Evolutionary conservation across 2,113 vertebrate genomes (phyloP).

Genomic region (Potamarius usumacintae): DNA sequence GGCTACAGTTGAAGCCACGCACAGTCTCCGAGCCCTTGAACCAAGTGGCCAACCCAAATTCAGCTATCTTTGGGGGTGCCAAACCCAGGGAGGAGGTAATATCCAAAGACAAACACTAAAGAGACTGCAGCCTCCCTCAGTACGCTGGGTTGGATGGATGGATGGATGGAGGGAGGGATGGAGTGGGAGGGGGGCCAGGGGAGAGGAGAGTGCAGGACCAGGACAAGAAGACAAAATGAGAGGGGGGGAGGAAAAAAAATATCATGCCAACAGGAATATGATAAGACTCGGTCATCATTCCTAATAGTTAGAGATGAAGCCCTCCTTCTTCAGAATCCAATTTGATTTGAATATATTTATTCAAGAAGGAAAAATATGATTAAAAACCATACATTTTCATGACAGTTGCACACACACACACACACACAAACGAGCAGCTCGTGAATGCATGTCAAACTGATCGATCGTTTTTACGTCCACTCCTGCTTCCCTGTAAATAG

Average conservation of each 20-base stretch:
- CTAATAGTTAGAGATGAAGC: constrained; percentile 75
- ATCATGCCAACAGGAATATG: constrained; percentile 68
- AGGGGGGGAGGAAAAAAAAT: constrained; percentile 16
- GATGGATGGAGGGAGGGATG: constrained; percentile 61
- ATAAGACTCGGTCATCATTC: constrained; percentile 76
- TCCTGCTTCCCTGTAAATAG: constrained; percentile 86
- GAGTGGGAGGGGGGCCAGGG: constrained; percentile 56
- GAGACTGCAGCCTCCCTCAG: constrained; percentile 61
- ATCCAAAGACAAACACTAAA: constrained; percentile 84
- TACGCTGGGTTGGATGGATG: constrained; percentile 49
- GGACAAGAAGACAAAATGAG: constrained; percentile 50
- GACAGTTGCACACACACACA: constrained; percentile 67
- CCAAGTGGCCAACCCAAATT: constrained; percentile 99
- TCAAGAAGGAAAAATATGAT: constrained; percentile 49
- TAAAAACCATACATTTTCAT: constrained; percentile 50
- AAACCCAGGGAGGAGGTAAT: constrained; percentile 95
- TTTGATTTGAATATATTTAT: constrained; percentile 66
- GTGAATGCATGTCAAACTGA: constrained; percentile 90
- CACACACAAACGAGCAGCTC: constrained; percentile 76
- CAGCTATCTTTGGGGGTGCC: constrained; percentile 97
- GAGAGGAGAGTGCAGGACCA: constrained; percentile 4
- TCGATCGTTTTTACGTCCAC: constrained; percentile 82
- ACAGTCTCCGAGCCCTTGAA: constrained; percentile 94
- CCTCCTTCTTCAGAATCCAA: constrained; percentile 63
- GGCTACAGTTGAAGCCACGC: constrained; percentile 95